These are phyloP conservation scores for Okapia johnstoni DNA, from an alignment of 2,113 vertebrate genomes.

Conservation along the genomic window DNA sequence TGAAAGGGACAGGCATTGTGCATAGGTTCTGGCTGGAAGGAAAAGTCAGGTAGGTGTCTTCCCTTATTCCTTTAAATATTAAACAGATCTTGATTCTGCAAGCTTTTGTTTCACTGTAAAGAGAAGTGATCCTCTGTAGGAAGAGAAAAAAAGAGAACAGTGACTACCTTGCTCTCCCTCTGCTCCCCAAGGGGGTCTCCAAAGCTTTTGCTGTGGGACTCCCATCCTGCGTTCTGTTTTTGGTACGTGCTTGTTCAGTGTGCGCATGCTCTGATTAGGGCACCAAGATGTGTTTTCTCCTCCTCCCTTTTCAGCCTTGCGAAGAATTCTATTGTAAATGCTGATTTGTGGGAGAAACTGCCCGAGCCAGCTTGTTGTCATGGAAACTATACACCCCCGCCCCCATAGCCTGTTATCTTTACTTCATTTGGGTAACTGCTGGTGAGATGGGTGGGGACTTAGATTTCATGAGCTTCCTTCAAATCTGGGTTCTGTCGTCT, in stretches of 20 bases:
- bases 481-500: background rate
- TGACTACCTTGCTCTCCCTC: background rate
- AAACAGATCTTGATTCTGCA: background rate
- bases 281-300: conserved; percentile 21
- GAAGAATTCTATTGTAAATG: conserved; percentile 73
- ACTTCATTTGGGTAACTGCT: background rate
- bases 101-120: conserved; percentile 9
- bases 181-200: background rate
- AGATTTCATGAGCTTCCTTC: conserved; percentile 19
- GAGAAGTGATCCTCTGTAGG: background rate
- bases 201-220: background rate
- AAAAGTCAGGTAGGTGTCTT: background rate
- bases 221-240: conserved; percentile 29
- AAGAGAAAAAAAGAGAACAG: background rate
- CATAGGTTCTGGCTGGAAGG: background rate
- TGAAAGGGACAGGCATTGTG: background rate
- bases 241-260: background rate
- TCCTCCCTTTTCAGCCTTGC: conserved; percentile 62
- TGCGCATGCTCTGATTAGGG: background rate
- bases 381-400: conserved; percentile 36
- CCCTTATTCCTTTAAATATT: background rate
- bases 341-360: conserved; percentile 52
- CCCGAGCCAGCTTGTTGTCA: conserved; percentile 51
- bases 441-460: conserved; percentile 21
- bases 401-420: conserved; percentile 29